These are phyloP conservation scores for Axis porcinus DNA, from an alignment of 2,113 vertebrate species.

Conservation along the genomic window DNA sequence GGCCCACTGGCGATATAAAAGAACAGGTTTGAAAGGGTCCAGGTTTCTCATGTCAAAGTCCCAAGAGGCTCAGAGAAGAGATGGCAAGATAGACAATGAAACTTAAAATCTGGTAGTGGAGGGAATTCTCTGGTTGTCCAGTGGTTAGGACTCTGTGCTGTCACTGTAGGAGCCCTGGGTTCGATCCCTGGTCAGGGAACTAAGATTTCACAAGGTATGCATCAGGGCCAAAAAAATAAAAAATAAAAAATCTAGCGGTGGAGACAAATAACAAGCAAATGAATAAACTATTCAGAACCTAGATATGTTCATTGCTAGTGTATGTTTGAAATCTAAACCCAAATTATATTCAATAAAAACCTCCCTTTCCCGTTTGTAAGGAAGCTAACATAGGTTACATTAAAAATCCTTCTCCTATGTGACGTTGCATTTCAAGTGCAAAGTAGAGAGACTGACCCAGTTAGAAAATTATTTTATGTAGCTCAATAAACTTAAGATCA, in stretches of 20 bases:
- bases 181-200: not conserved
- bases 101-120: not conserved
- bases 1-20: not conserved
- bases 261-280: not conserved
- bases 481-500: not conserved
- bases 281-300: not conserved
- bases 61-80: not conserved
- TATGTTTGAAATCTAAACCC: not conserved
- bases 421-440: not conserved
- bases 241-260: not conserved
- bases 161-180: not conserved
- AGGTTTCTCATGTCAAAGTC: not conserved
- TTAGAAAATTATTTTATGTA: not conserved
- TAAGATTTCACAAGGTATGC: not conserved
- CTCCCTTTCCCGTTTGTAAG: not conserved
- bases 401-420: not conserved
- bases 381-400: not conserved
- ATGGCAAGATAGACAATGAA: not conserved
- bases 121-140: not conserved
- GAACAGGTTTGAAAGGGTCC: not conserved
- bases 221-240: not conserved
- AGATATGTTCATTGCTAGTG: not conserved
- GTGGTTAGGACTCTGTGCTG: not conserved
- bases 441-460: not conserved
- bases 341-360: not conserved